Conservation (phyloP, 2,797 vertebrate genomes). For the Helicolenus hilgendorfi region DNA sequence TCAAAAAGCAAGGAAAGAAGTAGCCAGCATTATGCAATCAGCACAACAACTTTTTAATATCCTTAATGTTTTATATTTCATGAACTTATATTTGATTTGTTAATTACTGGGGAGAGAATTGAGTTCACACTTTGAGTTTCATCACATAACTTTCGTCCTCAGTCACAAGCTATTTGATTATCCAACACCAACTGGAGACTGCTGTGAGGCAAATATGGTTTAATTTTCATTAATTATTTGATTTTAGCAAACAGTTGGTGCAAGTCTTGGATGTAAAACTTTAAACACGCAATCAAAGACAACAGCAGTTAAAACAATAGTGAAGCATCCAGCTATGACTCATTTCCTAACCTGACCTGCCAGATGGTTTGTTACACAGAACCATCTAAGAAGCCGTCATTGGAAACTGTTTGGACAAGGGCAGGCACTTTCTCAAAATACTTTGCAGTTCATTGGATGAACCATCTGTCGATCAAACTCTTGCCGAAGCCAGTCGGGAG, state of each 20-base stretch:
- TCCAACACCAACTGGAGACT: background rate
- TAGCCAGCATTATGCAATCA: background rate
- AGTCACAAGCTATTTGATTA: background rate
- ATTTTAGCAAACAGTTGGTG: background rate
- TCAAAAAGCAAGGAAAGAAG: background rate
- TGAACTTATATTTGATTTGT: background rate
- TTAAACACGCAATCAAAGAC: background rate
- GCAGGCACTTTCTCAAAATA: too few relatives aligned
- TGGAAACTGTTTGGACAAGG: too few relatives aligned
- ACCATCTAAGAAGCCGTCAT: too few relatives aligned
- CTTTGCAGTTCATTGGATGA: too few relatives aligned
- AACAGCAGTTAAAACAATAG: background rate
- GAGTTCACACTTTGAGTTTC: background rate
- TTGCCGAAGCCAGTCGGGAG: too few relatives aligned
- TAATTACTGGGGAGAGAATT: background rate
- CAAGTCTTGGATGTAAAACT: background rate
- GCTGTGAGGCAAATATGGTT: background rate
- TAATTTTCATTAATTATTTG: background rate
- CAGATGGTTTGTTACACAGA: too few relatives aligned
- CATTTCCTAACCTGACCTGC: background rate
- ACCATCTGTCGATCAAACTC: too few relatives aligned
- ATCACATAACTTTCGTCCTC: background rate
- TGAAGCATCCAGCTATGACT: background rate
- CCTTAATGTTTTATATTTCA: background rate
- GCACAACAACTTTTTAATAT: background rate